Percentiles rank a stretch among this genome's conserved stretches.
Conservation (phyloP, 1,140 invertebrate species). For the Vanessa tameamea region DNA sequence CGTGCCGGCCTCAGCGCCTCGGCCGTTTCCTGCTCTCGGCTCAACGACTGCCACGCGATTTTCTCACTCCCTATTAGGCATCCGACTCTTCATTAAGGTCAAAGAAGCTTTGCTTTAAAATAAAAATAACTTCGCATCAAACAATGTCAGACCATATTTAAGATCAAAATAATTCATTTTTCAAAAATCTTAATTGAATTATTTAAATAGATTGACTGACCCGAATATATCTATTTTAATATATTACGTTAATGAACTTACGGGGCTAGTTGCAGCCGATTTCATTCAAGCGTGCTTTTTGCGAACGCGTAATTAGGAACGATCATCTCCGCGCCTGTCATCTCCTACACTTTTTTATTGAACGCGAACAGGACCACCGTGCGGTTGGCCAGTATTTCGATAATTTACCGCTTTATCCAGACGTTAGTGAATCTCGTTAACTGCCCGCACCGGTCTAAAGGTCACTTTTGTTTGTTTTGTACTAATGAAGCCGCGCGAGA, state of each 20-base stretch:
- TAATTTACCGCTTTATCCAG: slow-evolving; percentile 79
- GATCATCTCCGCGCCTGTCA: slow-evolving; percentile 69
- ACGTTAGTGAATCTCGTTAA: slow-evolving; percentile 78
- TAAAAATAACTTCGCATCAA: background rate
- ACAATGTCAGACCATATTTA: slow-evolving; percentile 5
- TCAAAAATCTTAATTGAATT: too few relatives aligned
- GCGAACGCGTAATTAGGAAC: slow-evolving; percentile 61
- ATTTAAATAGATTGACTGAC: background rate
- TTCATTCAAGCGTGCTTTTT: slow-evolving; percentile 46
- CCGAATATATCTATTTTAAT: background rate
- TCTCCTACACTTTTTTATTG: slow-evolving; percentile 73
- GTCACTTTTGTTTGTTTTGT: slow-evolving; percentile 80
- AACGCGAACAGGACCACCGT: slow-evolving; percentile 63
- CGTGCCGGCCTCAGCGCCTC: slow-evolving; percentile 64
- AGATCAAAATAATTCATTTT: background rate
- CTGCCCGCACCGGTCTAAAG: slow-evolving; percentile 66
- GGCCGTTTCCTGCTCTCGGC: slow-evolving; percentile 55
- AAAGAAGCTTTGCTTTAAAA: background rate
- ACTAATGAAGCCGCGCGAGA: slow-evolving; percentile 73
- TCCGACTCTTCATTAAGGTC: slow-evolving; percentile 21
- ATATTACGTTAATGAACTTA: background rate
- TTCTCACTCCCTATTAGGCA: slow-evolving; percentile 21
- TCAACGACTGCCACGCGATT: slow-evolving; percentile 39
- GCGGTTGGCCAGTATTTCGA: slow-evolving; percentile 67
- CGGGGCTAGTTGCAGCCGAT: slow-evolving; percentile 25